Percentiles rank a stretch among this genome's conserved stretches.
Conservation (phyloP, 92 coral and sea anemone species). For the Actinernus sp. region DNA sequence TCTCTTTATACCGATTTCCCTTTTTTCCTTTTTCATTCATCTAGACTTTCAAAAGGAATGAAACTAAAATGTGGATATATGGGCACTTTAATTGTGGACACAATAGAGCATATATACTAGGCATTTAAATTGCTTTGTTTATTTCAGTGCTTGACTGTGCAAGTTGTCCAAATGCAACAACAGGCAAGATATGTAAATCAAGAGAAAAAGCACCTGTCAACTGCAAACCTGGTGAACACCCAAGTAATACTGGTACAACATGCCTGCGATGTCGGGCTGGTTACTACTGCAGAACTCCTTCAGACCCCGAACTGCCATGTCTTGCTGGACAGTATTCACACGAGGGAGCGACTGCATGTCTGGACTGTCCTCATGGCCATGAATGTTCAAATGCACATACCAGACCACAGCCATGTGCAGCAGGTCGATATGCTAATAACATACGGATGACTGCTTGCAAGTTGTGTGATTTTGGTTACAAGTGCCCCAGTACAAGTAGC, state of each 20-base stretch:
- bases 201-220: conserved; percentile 71
- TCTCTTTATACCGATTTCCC: too few relatives aligned
- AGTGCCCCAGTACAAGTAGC: conserved; percentile 72
- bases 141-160: conserved; percentile 86
- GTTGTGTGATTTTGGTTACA: conserved; percentile 76
- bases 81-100: too few relatives aligned
- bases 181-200: conserved; percentile 88
- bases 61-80: too few relatives aligned
- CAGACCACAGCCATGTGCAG: conserved; percentile 73
- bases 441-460: conserved; percentile 58
- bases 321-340: conserved; percentile 83
- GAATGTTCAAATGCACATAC: conserved; percentile 55
- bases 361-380: conserved; percentile 81
- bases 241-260: conserved; percentile 81
- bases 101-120: too few relatives aligned
- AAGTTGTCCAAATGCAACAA: conserved; percentile 93
- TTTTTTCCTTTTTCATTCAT: too few relatives aligned
- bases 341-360: conserved; percentile 83
- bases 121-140: too few relatives aligned
- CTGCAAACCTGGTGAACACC: conserved; percentile 82
- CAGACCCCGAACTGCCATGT: conserved; percentile 75
- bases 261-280: conserved; percentile 88
- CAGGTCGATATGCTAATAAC: conserved; percentile 74
- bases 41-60: too few relatives aligned
- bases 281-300: conserved; percentile 81